A percentile compares a stretch with the other conserved stretches of the same genome.
These are phyloP conservation scores for Macrobrachium nipponense DNA, from an alignment of 1,140 invertebrate genomes.

Conservation along the genomic window DNA sequence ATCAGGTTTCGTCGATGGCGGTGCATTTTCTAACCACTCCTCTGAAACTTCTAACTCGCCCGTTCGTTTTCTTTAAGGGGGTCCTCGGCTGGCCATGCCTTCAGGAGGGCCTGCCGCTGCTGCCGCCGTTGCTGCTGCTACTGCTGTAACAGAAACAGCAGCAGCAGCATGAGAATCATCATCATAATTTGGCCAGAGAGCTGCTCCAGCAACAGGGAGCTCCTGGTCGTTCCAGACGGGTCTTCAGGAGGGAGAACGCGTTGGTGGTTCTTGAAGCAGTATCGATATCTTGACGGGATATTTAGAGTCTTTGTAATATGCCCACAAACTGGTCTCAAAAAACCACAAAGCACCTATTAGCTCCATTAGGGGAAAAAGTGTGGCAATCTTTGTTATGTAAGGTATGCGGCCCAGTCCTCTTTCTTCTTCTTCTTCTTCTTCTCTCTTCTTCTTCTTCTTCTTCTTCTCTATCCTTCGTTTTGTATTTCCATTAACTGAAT, in stretches of 20 bases:
- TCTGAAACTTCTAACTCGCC: no score
- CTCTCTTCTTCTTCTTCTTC: no score
- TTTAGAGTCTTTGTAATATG: neutral
- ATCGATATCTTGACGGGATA: neutral
- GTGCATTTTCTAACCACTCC: no score
- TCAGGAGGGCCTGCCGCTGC: neutral
- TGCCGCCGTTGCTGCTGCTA: neutral
- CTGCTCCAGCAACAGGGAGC: no score
- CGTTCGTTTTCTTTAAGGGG: no score
- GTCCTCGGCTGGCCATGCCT: neutral
- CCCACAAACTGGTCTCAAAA: neutral
- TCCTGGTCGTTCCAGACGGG: no score
- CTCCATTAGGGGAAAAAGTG: slow-evolving; percentile 18
- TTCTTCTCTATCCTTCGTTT: no score
- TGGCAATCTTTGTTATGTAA: slow-evolving; percentile 24
- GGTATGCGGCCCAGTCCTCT: neutral
- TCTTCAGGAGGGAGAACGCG: neutral
- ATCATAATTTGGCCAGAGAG: no score
- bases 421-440: no score
- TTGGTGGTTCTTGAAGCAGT: neutral
- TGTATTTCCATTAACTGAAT: no score
- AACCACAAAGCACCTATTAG: slow-evolving; percentile 16
- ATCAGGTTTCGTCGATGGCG: no score
- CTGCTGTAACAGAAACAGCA: neutral
- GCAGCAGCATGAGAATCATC: no score